Base-by-base conservation (phyloP, 2,113 vertebrate genomes). In the Pelodiscus sinensis region DNA sequence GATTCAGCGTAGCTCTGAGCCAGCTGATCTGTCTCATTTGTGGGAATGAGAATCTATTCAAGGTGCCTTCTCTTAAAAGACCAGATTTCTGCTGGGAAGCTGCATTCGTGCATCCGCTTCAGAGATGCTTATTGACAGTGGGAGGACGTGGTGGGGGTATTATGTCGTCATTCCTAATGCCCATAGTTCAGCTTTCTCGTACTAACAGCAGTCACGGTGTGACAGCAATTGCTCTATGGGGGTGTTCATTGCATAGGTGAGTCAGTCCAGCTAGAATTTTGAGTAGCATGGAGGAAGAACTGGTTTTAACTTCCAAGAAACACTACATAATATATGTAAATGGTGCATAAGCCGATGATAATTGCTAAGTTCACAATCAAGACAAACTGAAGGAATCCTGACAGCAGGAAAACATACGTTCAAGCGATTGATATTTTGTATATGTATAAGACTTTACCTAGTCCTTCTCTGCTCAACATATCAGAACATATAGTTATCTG, bases 301-400 rank as follows among this genome's bases (percentile, higher is more conserved):
- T 9, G 5, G 2, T 15, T 80, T 92, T 89, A 91, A 94, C 71
- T 75, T 75, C 35, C 71, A 75, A 75, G 21, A 44, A 9, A 22
- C 6, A 10, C 35, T 84, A 87, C 19, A 62, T 55, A 88, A 80
- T 52, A 90, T 84, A 57, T n/a, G 80, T 18, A 90, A 71, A 8
- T 75, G 8, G 35, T 44, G 21, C 35, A 25, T 44, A 1, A 57
- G 56, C 35, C 51, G 31, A 27, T 55, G 89, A 81, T 89, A 54
- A 92, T 82, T 78, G 62, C 44, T 92, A 96, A 92, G 90, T 79
- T 38, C 56, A 4, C 88, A 73, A 93, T 94, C 92, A 91, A 75
- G 90, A 90, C 31, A 88, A 71, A 89, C 82, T 7, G 86, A 92
- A 91, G 79, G 82, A 93, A 91, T 94, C 54, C 35, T 8, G 44